A percentile compares a stretch with the other conserved stretches of the same genome.
phyloP scores from a whole-genome alignment of 37 sponge, comb jelly and placozoan genomes.

The Dysidea cf. avara region DNA sequence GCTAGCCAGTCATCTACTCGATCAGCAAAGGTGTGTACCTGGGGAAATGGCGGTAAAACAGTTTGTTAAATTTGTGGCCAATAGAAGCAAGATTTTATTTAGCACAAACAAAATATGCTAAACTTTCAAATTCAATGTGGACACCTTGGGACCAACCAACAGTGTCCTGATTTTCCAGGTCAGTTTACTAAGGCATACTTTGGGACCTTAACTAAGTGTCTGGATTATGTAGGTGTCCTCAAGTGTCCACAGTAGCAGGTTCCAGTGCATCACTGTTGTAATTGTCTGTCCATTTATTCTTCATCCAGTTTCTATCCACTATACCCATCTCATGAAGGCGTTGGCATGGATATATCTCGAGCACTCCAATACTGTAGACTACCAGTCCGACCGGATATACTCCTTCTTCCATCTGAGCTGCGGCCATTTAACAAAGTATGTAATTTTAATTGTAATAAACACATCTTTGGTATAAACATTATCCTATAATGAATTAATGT shows the following conservation, averaged over 20 bases:
- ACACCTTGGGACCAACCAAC: too few species aligned
- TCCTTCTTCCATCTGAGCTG: slow-evolving; percentile 74
- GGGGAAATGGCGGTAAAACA: too few species aligned
- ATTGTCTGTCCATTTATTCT: not conserved
- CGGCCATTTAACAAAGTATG: slow-evolving; percentile 73
- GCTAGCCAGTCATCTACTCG: slow-evolving; percentile 33
- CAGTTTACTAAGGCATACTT: too few species aligned
- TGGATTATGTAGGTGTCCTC: too few species aligned
- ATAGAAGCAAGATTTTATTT: too few species aligned
- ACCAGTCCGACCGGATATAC: slow-evolving; percentile 58
- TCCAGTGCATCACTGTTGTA: not conserved
- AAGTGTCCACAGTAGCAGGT: too few species aligned
- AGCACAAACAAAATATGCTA: too few species aligned
- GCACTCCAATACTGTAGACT: slow-evolving; percentile 23
- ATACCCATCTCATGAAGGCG: slow-evolving; percentile 18
- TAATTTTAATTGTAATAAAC: not conserved
- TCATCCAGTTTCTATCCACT: slow-evolving; percentile 28
- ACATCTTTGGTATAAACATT: not conserved
- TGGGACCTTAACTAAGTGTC: too few species aligned
- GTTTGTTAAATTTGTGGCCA: too few species aligned
- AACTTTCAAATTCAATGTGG: too few species aligned
- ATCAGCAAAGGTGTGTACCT: slow-evolving; percentile 48
- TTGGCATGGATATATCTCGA: slow-evolving; percentile 15
- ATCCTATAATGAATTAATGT: not conserved
- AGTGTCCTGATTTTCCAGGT: too few species aligned